Base-by-base conservation (phyloP, 2,113 vertebrate species). In the Apodemus speciosus region DNA sequence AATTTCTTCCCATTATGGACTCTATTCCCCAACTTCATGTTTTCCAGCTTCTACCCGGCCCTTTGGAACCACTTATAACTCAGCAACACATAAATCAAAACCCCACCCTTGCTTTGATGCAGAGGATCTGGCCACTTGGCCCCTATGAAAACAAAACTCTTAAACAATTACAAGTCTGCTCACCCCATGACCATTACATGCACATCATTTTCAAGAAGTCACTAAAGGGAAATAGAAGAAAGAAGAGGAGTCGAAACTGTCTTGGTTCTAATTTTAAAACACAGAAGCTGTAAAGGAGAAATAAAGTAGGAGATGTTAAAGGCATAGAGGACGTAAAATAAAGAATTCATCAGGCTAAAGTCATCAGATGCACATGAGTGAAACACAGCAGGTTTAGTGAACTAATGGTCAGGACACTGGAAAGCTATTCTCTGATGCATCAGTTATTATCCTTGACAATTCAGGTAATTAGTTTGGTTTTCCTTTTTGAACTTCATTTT, bases 21-120 rank as follows among this genome's bases (percentile, higher is more conserved):
- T 71, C 18, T n/a, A 60, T 21, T 90, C 35, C 40, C n/a, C 49
- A 38, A 11, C 1, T 80, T 46, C 38, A 3, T 75, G 38, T 58
- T 90, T 93, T 53, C 25, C 35, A 53, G 1, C 11, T 68, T n/a
- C 51, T 66, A n/a, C 23, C 38, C 30, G 51, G 38, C 49, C n/a
- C 69, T 71, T 6, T 79, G 32, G 43, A 93, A 76, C 58, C 71
- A 94, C 58, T 92, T 64, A 66, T 13, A 85, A 87, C 35, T 76
- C 56, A 46, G 25, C 66, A 86, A 25, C 80, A 73, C 6, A 51
- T 8, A 38, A 32, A 9, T 43, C 25, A 75, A 88, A 95, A 88
- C 11, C n/a, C 71, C 43, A 25, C 11, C 10, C 40, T 76, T 46
- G 18, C 25, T 46, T 79, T 88, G 86, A 30, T 60, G 69, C 3